phyloP scores from a whole-genome alignment of 2,797 vertebrate species.

The Xenentodon cancila region DNA sequence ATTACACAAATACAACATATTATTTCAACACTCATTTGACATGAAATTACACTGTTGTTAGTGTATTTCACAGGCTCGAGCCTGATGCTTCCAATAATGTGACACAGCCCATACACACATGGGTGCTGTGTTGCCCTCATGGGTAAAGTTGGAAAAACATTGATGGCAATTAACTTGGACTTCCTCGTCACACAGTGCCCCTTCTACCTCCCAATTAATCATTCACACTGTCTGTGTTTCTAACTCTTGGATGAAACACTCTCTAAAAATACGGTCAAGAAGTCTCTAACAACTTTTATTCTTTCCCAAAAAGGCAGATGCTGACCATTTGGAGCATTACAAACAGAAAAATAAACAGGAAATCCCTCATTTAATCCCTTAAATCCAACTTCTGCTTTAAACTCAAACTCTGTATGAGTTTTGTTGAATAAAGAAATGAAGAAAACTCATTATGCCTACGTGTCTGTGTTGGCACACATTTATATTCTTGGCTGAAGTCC shows the following conservation, averaged over 20 bases:
- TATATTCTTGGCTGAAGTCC: conserved; percentile 12
- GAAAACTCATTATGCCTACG: not conserved
- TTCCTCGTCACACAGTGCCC: conserved; percentile 38
- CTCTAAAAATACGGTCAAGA: conserved; percentile 68
- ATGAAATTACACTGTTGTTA: conserved; percentile 28
- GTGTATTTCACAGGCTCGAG: conserved; percentile 20
- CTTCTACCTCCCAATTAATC: conserved; percentile 58
- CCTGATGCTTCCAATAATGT: conserved; percentile 32
- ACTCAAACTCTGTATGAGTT: conserved; percentile 5
- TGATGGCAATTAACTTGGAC: conserved; percentile 67
- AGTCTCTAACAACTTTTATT: conserved; percentile 65
- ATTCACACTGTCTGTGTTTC: conserved; percentile 52
- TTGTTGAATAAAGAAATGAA: not conserved
- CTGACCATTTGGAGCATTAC: conserved; percentile 63
- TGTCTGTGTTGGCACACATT: conserved; percentile 8
- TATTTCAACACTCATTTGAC: conserved; percentile 18
- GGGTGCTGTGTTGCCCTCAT: conserved; percentile 20
- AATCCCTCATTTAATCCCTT: conserved; percentile 39
- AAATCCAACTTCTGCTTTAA: conserved; percentile 38
- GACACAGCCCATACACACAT: conserved; percentile 19
- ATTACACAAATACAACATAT: conserved; percentile 1
- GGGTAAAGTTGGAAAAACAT: conserved; percentile 64
- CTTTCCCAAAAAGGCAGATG: conserved; percentile 68
- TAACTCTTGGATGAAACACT: conserved; percentile 65
- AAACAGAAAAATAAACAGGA: conserved; percentile 62